Conservation (phyloP, 2,113 vertebrate genomes). For the Stigmatopora argus region DNA sequence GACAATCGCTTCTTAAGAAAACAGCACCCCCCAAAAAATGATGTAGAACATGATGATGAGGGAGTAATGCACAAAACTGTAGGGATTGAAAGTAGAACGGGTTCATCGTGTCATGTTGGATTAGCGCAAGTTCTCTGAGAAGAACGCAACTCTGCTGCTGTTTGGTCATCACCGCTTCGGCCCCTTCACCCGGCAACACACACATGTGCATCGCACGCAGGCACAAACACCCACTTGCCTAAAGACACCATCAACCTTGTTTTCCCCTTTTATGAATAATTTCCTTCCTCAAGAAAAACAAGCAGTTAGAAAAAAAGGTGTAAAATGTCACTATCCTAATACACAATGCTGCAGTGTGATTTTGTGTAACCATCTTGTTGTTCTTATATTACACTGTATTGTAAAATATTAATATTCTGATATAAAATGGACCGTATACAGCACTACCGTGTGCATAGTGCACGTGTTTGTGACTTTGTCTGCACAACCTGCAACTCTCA, state of each 20-base stretch:
- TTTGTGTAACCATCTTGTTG: neutral
- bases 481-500: slow-evolving; percentile 33
- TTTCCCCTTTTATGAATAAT: slow-evolving; percentile 24
- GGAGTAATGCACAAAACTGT: slow-evolving; percentile 14
- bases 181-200: neutral
- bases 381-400: too few species aligned
- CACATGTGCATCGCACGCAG: neutral
- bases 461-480: slow-evolving; percentile 59
- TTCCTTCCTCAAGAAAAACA: slow-evolving; percentile 37
- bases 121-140: slow-evolving; percentile 41
- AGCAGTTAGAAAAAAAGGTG: neutral
- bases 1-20: neutral
- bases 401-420: too few species aligned
- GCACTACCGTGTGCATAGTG: neutral
- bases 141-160: slow-evolving; percentile 32
- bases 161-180: slow-evolving; percentile 40
- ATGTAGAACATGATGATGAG: slow-evolving; percentile 2
- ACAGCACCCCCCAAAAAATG: neutral
- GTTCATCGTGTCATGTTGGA: slow-evolving; percentile 48
- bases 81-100: slow-evolving; percentile 51
- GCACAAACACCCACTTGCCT: slow-evolving; percentile 26
- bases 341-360: neutral
- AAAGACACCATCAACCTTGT: slow-evolving; percentile 66
- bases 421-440: too few species aligned
- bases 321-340: neutral